Base-by-base conservation (phyloP, 2,797 vertebrate species). In the Selene dorsalis region DNA sequence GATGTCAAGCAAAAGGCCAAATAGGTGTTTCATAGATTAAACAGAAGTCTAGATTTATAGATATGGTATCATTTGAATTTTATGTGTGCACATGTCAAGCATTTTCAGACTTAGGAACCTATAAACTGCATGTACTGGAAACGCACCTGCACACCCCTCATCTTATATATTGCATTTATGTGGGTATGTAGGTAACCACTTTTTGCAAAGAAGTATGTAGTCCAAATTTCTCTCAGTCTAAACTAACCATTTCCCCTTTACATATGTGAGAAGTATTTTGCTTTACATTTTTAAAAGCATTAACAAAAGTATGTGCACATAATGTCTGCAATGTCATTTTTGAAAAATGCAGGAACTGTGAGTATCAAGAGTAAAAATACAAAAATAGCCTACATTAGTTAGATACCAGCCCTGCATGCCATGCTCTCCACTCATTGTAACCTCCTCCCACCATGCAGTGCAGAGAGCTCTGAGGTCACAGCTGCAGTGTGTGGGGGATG, bases 381-480 rank as follows among this genome's bases (percentile, higher is more conserved):
- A 80, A 84, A 88, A 88, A 88, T 86, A 91, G 77, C 47, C 79
- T 55, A 60, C 86, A 71, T 87, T 83, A 82, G 63, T 66, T 69
- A 80, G 66, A 85, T 68, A 77, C 32, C 58, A 74, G 43, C 63
- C 22, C 57, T 68, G 86, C 84, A 71, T 79, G 79, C 81, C 80
- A 58, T 41, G 35, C 83, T 86, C 81, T 89, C 74, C 64, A 57
- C 66, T 81, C 43, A 3, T 56, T 77, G 79, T 74, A 83, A 86
- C 80, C 71, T 90, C 88, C 88, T 90, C 83, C 84, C 89, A 88
- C 87, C 81, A 83, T 75, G 84, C 50, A 8, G 77, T 84, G 90
- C 87, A 86, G 73, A 82, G 84, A 84, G 82, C 82, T 90, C 84
- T 70, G 85, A 91, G 93, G 92, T 91, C 90, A 88, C 88, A 93